Conservation (phyloP, 2,113 vertebrate genomes). For the Sturnus vulgaris region DNA sequence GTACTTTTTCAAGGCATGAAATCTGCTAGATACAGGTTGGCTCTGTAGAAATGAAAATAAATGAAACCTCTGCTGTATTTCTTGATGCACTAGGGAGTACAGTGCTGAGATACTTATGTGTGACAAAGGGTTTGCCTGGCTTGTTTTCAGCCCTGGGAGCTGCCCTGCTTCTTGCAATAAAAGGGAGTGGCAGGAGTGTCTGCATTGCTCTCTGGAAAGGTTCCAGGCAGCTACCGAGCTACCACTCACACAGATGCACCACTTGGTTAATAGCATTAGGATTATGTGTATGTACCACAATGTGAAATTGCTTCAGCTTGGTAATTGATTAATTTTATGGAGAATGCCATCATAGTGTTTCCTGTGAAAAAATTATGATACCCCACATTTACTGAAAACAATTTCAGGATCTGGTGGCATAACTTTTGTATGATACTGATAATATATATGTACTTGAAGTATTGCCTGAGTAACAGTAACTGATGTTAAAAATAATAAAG, state of each 20-base stretch:
- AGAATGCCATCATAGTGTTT: neutral
- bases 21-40: neutral
- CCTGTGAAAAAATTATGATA: neutral
- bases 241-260: neutral
- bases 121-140: neutral
- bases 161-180: neutral
- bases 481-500: neutral
- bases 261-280: neutral
- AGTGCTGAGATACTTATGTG: neutral
- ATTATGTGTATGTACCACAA: neutral
- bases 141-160: neutral
- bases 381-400: neutral
- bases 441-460: neutral
- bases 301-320: neutral
- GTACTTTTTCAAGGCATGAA: neutral
- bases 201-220: neutral
- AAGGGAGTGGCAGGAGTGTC: neutral
- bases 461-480: neutral
- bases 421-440: neutral
- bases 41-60: neutral
- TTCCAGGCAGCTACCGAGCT: neutral
- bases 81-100: neutral
- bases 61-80: neutral
- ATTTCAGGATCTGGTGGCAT: neutral
- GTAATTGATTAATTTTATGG: neutral